Evolutionary conservation across 2,113 vertebrate species (phyloP), one percentile per base, ranked within the genome.

Genomic region (Anoplopoma fimbria): DNA sequence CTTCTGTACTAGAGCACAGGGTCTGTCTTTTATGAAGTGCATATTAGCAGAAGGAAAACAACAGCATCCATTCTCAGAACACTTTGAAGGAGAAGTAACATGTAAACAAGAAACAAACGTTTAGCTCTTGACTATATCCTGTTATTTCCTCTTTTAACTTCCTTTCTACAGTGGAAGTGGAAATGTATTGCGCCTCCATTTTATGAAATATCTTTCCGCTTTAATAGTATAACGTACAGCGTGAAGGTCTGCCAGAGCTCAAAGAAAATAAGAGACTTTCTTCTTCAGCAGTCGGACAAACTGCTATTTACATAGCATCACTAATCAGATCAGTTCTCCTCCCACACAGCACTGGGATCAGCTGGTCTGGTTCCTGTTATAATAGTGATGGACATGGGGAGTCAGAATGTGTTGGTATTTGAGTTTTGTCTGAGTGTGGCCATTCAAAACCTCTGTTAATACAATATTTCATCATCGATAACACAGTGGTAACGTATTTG

Each of bases 301-400:
- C 9, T 27, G 12, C 45, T 23, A 6, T 40, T 65, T 15, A 23
- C 47, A 15, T 1, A 31, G 34, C 9, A 36, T 42, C 31, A 1
- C 74, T 65, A 42, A 76, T 65, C 33, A 21, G 31, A 53, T 75
- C 8, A 14, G 45, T n/a, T 76, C 61, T 65, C 33, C 17, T 9
- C 25, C 34, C 25, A 53, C 47, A 12, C 62, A 17, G 25, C 1
- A 13, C 7, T 4, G 4, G n/a, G 34, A 55, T 67, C 74, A 65
- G n/a, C 47, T 29, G 61, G 6, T 55, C 74, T 38, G 25, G 42
- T 17, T 47, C 25, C 27, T 9, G 6, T 60, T 72, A 42, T 60
- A 31, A 42, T n/a, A 49, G 9, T 47, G 53, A 55, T 13, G 53
- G 53, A 55, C 55, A n/a, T 4, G 10, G 53, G 4, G 25, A 51